A percentile compares a stretch with the other conserved stretches of the same genome.
phyloP scores from a whole-genome alignment of 1,140 invertebrate species.

The Sminthurinus signatus region DNA sequence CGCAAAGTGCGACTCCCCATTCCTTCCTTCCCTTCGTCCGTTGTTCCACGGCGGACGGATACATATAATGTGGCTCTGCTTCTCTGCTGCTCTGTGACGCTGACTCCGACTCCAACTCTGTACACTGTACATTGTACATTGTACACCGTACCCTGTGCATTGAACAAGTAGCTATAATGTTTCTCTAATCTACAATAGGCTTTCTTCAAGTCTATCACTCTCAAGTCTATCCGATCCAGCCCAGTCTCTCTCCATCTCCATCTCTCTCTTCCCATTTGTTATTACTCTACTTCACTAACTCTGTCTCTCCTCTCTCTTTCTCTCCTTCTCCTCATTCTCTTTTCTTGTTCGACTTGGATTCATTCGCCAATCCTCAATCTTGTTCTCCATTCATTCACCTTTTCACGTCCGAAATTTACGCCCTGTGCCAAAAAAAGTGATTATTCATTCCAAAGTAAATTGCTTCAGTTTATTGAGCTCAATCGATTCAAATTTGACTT shows the following conservation, averaged over 20 bases:
- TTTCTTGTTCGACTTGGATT: slow-evolving; percentile 1
- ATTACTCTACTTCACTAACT: slow-evolving; percentile 13
- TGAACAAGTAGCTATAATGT: slow-evolving; percentile 27
- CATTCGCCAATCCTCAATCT: slow-evolving; percentile 31
- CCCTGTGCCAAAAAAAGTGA: slow-evolving; percentile 14
- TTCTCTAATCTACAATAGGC: slow-evolving; percentile 35
- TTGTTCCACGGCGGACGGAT: no score
- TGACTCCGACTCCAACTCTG: no score
- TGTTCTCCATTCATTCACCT: slow-evolving; percentile 31
- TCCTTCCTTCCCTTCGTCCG: slow-evolving; percentile 22
- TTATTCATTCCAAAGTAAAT: slow-evolving; percentile 16
- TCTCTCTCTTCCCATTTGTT: slow-evolving; percentile 1
- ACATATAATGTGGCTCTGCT: no score
- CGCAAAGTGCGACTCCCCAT: slow-evolving; percentile 36
- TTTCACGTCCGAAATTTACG: slow-evolving; percentile 17
- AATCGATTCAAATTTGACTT: not conserved
- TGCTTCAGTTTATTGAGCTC: slow-evolving; percentile 4
- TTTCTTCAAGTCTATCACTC: slow-evolving; percentile 30
- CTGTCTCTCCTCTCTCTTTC: not conserved
- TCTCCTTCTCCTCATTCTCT: not conserved
- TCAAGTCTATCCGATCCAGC: not conserved
- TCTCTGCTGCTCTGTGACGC: no score
- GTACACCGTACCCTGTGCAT: not conserved
- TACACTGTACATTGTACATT: no score
- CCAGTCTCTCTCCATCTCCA: not conserved